phyloP scores from a whole-genome alignment of 2,888 invertebrate species.

The Ecdyonurus torrentis region DNA sequence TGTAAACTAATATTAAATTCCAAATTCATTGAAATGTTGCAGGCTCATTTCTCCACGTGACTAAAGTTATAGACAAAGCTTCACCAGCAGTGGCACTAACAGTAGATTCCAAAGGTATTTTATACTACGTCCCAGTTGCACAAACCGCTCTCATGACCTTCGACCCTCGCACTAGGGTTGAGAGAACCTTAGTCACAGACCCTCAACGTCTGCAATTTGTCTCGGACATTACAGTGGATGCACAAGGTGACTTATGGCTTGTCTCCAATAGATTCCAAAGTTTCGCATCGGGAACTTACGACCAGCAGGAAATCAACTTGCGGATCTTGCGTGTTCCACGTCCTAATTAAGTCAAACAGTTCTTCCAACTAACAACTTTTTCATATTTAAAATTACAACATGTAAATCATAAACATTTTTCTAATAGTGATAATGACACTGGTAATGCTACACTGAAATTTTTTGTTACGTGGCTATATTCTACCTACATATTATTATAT shows the following conservation, averaged over 20 bases:
- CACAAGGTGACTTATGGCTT: not conserved
- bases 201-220: not conserved
- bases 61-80: not conserved
- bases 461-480: too few species aligned
- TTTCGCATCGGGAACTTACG: not conserved
- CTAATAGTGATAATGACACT: too few species aligned
- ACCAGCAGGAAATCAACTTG: not conserved
- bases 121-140: not conserved
- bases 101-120: not conserved
- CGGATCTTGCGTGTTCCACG: too few species aligned
- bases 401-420: too few species aligned
- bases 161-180: not conserved
- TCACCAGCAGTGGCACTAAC: not conserved
- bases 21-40: too few species aligned
- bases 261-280: not conserved
- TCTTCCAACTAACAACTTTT: too few species aligned
- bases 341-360: too few species aligned
- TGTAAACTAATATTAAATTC: too few species aligned
- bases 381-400: too few species aligned
- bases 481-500: too few species aligned
- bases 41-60: too few species aligned
- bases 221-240: not conserved
- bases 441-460: too few species aligned
- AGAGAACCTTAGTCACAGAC: not conserved
- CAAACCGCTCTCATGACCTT: not conserved